Conservation (phyloP, 1,140 invertebrate species). For the Penaeus vannamei region DNA sequence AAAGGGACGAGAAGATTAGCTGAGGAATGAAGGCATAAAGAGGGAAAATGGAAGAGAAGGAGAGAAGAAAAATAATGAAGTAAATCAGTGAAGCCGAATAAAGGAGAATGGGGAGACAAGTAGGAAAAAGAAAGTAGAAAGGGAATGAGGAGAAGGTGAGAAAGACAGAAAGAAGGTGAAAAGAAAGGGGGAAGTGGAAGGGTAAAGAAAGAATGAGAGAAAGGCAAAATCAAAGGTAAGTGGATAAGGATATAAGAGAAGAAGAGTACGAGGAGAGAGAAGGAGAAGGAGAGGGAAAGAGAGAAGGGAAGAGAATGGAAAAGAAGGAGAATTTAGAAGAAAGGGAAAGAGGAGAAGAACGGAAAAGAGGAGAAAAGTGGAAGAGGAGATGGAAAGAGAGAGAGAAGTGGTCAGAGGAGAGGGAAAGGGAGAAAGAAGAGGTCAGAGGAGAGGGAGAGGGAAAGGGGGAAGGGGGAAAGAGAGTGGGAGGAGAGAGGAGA, state of each 20-base stretch:
- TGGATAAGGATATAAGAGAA: neutral
- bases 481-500: neutral
- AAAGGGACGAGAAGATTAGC: neutral
- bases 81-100: neutral
- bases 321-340: neutral
- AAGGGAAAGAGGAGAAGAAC: neutral
- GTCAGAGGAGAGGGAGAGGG: neutral
- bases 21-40: neutral
- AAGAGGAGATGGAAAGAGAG: too few species aligned
- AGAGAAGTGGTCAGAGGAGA: too few species aligned
- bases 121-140: too few species aligned
- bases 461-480: neutral
- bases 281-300: neutral
- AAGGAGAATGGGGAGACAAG: neutral
- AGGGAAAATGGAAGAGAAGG: neutral
- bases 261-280: neutral
- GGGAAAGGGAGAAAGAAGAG: neutral
- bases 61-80: neutral
- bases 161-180: too few species aligned
- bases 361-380: neutral
- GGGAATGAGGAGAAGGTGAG: too few species aligned
- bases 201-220: neutral
- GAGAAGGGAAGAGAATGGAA: neutral
- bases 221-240: neutral
- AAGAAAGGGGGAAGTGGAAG: neutral